These are phyloP conservation scores for Lipotes vexillifer DNA, from an alignment of 2,113 vertebrate genomes.

Conservation along the genomic window DNA sequence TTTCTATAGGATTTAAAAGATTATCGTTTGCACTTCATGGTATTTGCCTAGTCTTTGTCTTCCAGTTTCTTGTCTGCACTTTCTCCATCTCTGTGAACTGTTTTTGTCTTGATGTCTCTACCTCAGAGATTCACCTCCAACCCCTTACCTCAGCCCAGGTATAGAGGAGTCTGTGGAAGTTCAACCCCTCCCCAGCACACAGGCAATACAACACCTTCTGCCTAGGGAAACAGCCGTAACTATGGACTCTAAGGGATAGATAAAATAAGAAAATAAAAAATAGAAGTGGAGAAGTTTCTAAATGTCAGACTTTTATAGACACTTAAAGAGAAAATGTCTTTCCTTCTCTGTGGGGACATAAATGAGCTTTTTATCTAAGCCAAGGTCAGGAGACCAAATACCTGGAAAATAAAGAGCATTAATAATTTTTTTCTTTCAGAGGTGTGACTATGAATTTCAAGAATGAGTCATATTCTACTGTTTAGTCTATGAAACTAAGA, in stretches of 20 bases:
- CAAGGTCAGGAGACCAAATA: neutral
- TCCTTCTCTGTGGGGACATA: neutral
- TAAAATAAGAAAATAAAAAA: neutral
- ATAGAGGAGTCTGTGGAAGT: neutral
- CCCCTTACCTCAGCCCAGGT: neutral
- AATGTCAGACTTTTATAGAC: conserved; percentile 1
- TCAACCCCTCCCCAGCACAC: neutral
- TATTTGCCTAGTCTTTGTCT: neutral
- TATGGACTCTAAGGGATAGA: neutral
- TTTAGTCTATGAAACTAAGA: conserved; percentile 59
- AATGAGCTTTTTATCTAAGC: conserved; percentile 23
- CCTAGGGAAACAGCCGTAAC: neutral
- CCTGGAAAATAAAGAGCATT: conserved; percentile 38
- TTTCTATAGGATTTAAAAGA: neutral
- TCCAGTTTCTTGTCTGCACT: neutral
- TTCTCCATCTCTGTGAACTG: neutral
- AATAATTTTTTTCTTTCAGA: conserved; percentile 50
- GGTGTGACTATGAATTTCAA: conserved; percentile 48
- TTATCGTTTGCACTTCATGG: neutral
- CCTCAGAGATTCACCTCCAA: neutral
- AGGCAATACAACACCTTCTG: neutral
- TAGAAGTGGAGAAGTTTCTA: neutral
- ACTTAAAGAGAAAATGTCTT: neutral
- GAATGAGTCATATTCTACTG: conserved; percentile 60
- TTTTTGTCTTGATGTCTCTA: neutral